These are phyloP conservation scores for Cryptomyrus ogoouensis DNA, from an alignment of 2,113 vertebrate genomes.

Conservation along the genomic window DNA sequence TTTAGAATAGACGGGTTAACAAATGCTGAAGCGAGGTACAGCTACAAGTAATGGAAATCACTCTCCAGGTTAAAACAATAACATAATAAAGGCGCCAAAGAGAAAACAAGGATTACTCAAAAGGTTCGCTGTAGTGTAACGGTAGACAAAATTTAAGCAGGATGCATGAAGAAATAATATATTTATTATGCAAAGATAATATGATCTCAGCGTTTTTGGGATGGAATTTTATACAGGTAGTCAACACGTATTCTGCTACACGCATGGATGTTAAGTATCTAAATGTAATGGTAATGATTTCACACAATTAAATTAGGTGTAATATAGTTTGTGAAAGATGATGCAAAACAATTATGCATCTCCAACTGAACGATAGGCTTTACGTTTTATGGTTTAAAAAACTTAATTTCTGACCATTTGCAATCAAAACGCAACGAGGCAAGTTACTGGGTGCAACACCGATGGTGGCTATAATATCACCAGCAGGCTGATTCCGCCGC, in stretches of 20 bases:
- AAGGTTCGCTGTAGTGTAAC: neutral
- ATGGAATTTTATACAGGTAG: neutral
- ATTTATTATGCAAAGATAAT: neutral
- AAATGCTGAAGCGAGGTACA: neutral
- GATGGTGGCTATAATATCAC: conserved; percentile 38
- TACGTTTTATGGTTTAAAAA: neutral
- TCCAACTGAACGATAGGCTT: neutral
- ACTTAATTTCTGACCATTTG: neutral
- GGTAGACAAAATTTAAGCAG: neutral
- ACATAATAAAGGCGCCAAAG: neutral
- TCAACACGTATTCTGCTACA: neutral
- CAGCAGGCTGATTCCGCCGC: conserved; percentile 44
- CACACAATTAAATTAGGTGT: neutral
- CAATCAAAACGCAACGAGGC: neutral
- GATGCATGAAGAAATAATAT: neutral
- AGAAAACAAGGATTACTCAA: neutral
- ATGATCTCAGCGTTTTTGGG: neutral
- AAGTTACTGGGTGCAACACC: neutral
- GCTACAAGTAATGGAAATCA: neutral
- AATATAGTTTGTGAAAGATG: neutral
- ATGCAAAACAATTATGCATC: neutral
- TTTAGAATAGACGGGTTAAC: neutral
- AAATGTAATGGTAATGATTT: neutral
- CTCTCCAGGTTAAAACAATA: neutral
- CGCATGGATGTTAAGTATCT: neutral